These are phyloP conservation scores for Siderastrea radians DNA, from an alignment of 92 coral and sea anemone genomes.

Conservation along the genomic window DNA sequence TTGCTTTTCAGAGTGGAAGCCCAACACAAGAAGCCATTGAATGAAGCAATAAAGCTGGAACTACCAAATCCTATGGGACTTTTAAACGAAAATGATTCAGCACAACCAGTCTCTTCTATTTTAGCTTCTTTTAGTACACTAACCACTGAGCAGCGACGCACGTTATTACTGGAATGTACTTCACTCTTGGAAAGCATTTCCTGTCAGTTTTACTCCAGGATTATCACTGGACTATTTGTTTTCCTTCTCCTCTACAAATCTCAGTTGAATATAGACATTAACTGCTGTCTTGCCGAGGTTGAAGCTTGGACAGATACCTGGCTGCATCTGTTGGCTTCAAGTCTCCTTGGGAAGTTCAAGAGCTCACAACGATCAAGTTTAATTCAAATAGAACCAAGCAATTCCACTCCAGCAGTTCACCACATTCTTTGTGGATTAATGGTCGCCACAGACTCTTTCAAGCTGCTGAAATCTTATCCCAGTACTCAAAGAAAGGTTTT, in stretches of 20 bases:
- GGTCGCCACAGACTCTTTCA: slow-evolving; percentile 48
- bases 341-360: slow-evolving; percentile 23
- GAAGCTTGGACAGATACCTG: slow-evolving; percentile 63
- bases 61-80: slow-evolving; percentile 70
- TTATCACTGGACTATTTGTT: slow-evolving; percentile 55
- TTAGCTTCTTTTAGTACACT: slow-evolving; percentile 2
- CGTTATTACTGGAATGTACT: slow-evolving; percentile 42
- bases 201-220: slow-evolving; percentile 49
- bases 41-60: background rate
- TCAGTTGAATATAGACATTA: background rate
- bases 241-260: slow-evolving; percentile 50
- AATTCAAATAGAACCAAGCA: background rate
- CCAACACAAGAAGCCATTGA: background rate
- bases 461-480: slow-evolving; percentile 19
- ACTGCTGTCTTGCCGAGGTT: slow-evolving; percentile 30
- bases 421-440: slow-evolving; percentile 66
- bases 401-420: slow-evolving; percentile 35
- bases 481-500: slow-evolving; percentile 37
- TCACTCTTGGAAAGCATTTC: slow-evolving; percentile 49
- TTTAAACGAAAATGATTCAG: slow-evolving; percentile 12
- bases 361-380: background rate
- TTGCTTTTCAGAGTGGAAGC: slow-evolving; percentile 32
- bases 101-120: slow-evolving; percentile 3
- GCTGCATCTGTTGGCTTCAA: slow-evolving; percentile 34
- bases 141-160: slow-evolving; percentile 40